A percentile compares a stretch with the other conserved stretches of the same genome.
Conservation (phyloP, 2,113 vertebrate species). For the Pandion haliaetus region DNA sequence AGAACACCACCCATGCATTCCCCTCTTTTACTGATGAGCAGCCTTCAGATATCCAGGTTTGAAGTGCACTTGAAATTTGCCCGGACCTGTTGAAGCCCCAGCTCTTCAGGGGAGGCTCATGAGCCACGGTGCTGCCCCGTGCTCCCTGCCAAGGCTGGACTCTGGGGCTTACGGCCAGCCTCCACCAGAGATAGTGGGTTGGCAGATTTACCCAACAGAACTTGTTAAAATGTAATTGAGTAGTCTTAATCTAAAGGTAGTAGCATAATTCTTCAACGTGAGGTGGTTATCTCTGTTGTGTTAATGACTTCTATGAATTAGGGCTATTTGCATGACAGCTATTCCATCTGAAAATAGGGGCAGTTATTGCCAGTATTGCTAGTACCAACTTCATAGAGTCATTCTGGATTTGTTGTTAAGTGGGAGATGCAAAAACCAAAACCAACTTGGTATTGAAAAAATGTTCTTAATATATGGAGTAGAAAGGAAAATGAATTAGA, state of each 20-base stretch:
- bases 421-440: neutral
- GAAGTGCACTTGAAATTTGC: neutral
- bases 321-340: neutral
- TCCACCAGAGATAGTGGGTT: neutral
- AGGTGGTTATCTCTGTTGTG: neutral
- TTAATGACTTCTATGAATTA: neutral
- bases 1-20: neutral
- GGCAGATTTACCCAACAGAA: neutral
- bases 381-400: neutral
- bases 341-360: neutral
- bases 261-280: neutral
- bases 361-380: neutral
- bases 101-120: neutral
- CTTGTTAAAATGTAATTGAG: neutral
- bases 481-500: neutral
- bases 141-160: neutral
- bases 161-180: accelerated
- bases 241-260: neutral
- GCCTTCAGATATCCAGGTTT: neutral
- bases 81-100: neutral
- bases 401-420: neutral
- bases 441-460: neutral
- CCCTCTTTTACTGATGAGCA: neutral
- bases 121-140: neutral
- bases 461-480: neutral